Conservation (phyloP, 2,113 vertebrate species). For the Hypanus sabinus region DNA sequence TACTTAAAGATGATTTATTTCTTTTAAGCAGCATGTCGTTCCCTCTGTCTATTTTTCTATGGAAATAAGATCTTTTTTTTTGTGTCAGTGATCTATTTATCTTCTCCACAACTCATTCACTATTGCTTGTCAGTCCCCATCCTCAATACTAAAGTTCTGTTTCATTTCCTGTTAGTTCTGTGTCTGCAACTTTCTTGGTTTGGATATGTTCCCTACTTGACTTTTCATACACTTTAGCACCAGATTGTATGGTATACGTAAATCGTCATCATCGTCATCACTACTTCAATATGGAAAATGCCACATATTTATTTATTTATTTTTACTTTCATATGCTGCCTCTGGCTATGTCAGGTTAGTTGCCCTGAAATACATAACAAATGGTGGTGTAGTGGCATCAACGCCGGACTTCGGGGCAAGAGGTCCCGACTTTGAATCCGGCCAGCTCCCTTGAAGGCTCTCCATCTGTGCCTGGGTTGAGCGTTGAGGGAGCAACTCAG, state of each 20-base stretch:
- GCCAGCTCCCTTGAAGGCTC: too few species aligned
- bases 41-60: not conserved
- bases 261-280: not conserved
- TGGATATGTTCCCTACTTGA: not conserved
- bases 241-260: not conserved
- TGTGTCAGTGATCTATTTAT: not conserved
- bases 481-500: too few species aligned
- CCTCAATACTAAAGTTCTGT: not conserved
- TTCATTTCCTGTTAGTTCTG: not conserved
- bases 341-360: not conserved
- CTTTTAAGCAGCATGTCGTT: not conserved
- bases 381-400: too few species aligned
- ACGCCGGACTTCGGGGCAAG: too few species aligned
- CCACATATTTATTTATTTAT: too few species aligned
- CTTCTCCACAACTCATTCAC: not conserved
- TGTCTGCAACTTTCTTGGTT: not conserved
- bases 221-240: not conserved
- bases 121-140: not conserved
- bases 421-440: too few species aligned
- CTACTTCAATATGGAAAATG: not conserved
- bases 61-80: not conserved
- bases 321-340: not conserved
- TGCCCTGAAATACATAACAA: not conserved
- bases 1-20: slow-evolving; percentile 19
- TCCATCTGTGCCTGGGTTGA: too few species aligned